Evolutionary conservation across 2,888 invertebrate genomes (phyloP).

Genomic region (Perithous albicinctus): DNA sequence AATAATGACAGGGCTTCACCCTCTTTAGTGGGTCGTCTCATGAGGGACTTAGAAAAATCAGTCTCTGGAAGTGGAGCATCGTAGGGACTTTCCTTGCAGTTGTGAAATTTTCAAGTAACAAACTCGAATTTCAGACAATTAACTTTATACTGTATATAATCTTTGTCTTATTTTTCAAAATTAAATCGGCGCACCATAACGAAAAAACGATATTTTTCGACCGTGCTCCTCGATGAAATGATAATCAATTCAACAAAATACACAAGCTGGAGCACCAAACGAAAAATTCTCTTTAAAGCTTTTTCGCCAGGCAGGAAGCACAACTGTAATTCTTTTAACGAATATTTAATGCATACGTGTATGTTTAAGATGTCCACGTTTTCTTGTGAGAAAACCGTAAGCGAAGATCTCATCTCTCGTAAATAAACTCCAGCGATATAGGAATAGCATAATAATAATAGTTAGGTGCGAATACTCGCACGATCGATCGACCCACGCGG

Average conservation of each 20-base stretch:
- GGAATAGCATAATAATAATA: slow-evolving; percentile 59
- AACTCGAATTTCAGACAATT: too few relatives aligned
- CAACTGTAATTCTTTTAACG: background rate
- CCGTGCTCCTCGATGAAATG: too few relatives aligned
- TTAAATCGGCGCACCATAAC: too few relatives aligned
- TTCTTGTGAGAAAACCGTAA: slow-evolving; percentile 22
- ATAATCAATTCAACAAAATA: background rate
- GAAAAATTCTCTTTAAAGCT: background rate
- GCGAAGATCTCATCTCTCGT: slow-evolving; percentile 44
- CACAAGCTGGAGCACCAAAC: background rate
- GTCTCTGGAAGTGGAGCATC: too few relatives aligned
- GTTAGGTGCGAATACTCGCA: slow-evolving; percentile 50
- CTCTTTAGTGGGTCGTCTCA: too few relatives aligned
- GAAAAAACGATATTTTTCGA: too few relatives aligned
- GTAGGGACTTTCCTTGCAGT: too few relatives aligned
- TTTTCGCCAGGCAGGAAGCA: slow-evolving; percentile 7
- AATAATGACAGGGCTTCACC: too few relatives aligned
- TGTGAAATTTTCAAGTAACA: too few relatives aligned
- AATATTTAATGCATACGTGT: slow-evolving; percentile 3
- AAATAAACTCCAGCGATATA: slow-evolving; percentile 31
- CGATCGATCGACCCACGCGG: slow-evolving; percentile 66
- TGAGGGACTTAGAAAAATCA: too few relatives aligned
- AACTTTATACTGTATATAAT: too few relatives aligned
- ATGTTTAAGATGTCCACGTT: background rate
- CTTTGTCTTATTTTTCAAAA: too few relatives aligned